These are phyloP conservation scores for Nyctereutes procyonoides DNA, from an alignment of 2,113 vertebrate genomes.

Conservation along the genomic window DNA sequence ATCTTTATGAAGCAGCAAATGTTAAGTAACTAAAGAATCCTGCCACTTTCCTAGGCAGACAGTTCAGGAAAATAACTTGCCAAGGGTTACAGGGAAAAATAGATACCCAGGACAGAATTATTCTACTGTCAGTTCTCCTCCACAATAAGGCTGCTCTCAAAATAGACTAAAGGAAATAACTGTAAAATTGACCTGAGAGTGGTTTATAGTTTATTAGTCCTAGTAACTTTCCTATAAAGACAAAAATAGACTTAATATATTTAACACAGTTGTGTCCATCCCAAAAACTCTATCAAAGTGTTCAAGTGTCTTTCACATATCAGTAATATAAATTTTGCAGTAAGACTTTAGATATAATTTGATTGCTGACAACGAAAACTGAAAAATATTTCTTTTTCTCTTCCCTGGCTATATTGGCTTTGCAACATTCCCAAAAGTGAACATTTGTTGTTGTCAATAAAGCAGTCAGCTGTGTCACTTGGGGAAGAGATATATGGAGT, in stretches of 20 bases:
- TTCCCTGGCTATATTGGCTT: neutral
- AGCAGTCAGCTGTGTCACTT: slow-evolving; percentile 45
- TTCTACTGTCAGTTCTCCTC: neutral
- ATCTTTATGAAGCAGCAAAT: neutral
- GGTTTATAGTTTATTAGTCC: neutral
- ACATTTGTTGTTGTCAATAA: slow-evolving; percentile 62
- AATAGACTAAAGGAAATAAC: slow-evolving; percentile 16
- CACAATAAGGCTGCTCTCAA: neutral
- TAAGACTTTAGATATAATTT: slow-evolving; percentile 16
- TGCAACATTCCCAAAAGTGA: slow-evolving; percentile 33
- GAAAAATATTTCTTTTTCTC: slow-evolving; percentile 20
- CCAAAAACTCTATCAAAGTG: neutral
- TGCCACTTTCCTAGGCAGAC: neutral
- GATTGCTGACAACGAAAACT: slow-evolving; percentile 3
- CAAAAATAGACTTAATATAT: neutral
- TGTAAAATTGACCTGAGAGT: neutral
- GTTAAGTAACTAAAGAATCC: slow-evolving; percentile 15
- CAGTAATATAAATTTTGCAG: neutral
- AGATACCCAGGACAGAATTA: neutral
- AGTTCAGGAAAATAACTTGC: neutral
- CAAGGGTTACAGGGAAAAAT: neutral
- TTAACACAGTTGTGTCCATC: neutral
- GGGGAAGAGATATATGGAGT: slow-evolving; percentile 21
- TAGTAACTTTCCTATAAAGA: slow-evolving; percentile 13
- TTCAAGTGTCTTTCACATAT: neutral